A percentile compares a stretch with the other conserved stretches of the same genome.
Evolutionary conservation across 1,140 invertebrate species (phyloP).

Genomic region (Sycobia sp.): DNA sequence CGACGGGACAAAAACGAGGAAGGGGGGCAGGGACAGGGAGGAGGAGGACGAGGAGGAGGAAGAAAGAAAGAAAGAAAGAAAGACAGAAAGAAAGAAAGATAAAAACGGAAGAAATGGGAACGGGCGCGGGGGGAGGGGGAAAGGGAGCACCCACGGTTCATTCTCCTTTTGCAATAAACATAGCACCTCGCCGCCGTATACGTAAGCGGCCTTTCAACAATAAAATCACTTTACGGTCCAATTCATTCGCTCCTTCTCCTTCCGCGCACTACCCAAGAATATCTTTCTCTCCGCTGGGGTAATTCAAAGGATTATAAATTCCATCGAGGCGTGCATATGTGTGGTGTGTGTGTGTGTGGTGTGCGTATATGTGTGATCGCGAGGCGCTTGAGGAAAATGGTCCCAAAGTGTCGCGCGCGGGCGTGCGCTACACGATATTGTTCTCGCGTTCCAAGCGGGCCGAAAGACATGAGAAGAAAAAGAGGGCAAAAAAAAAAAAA

Average conservation of each 20-base stretch:
- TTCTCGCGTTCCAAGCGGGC: too few species aligned
- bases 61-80: too few species aligned
- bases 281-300: neutral
- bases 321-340: too few species aligned
- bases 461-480: too few species aligned
- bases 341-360: too few species aligned
- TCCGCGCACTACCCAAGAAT: neutral
- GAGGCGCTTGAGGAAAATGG: neutral
- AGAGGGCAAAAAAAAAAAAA: too few species aligned
- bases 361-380: neutral
- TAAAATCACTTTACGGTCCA: conserved; percentile 19
- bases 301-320: conserved; percentile 29
- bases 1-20: too few species aligned
- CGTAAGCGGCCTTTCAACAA: neutral
- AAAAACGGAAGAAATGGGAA: neutral
- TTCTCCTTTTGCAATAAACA: conserved; percentile 24
- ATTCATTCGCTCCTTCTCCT: conserved; percentile 25
- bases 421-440: too few species aligned
- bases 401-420: neutral
- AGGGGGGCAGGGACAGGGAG: too few species aligned
- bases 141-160: neutral
- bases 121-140: neutral
- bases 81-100: too few species aligned
- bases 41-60: too few species aligned
- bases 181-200: conserved; percentile 25